Evolutionary conservation across 2,888 invertebrate species (phyloP).

Genomic region (Tortrix viridana): DNA sequence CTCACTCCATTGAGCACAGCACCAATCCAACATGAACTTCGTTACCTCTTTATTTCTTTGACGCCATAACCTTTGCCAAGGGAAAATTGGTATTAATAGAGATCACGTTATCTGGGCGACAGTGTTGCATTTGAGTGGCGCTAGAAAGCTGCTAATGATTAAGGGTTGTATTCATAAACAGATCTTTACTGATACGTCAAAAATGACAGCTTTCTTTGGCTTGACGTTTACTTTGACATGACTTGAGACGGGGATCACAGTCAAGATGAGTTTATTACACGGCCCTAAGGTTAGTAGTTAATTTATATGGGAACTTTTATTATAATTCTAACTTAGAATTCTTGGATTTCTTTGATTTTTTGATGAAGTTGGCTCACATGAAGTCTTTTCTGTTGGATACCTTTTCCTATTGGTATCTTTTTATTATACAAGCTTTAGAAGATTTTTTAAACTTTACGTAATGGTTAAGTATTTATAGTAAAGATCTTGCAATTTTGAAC

Average conservation of each 20-base stretch:
- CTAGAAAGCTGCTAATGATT: constrained; percentile 45
- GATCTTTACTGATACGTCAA: too few species aligned
- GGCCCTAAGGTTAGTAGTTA: constrained; percentile 14
- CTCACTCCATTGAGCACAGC: constrained; percentile 55
- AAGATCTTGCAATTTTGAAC: too few species aligned
- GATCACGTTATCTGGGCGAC: constrained; percentile 34
- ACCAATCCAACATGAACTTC: constrained; percentile 33
- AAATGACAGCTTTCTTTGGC: too few species aligned
- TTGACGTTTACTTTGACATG: too few species aligned
- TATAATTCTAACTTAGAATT: constrained; percentile 26
- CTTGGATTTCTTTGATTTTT: neutral
- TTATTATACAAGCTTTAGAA: too few species aligned
- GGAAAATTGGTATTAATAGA: constrained; percentile 33
- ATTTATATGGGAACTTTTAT: constrained; percentile 30
- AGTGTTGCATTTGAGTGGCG: constrained; percentile 33
- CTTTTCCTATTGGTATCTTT: too few species aligned
- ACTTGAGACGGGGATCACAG: too few species aligned
- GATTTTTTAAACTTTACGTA: too few species aligned
- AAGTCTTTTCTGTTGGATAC: too few species aligned
- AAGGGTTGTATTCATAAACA: constrained; percentile 17
- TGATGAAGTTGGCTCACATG: too few species aligned
- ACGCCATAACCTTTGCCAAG: constrained; percentile 27
- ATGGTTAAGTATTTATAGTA: too few species aligned
- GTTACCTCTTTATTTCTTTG: constrained; percentile 20
- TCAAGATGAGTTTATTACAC: too few species aligned